Base-by-base conservation (phyloP, 2,888 invertebrate species). In the Tachina grossa region DNA sequence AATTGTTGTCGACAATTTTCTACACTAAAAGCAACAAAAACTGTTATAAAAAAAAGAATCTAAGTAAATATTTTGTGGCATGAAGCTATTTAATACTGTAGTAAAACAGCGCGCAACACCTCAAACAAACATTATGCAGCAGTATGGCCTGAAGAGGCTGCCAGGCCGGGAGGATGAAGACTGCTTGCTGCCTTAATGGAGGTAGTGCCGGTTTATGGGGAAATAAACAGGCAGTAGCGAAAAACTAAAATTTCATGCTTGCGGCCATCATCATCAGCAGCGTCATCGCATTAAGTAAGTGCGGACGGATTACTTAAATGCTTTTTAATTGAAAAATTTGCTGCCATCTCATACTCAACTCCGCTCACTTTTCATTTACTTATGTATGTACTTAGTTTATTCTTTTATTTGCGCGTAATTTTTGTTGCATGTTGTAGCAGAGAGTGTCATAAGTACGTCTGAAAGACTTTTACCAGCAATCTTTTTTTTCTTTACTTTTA, bases 281-380 rank as follows among this genome's bases (percentile, higher is more conserved):
- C 14, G 8, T 10, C 47, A 47, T 31, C 22, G 72, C 39, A 72
- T 69, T 69, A 80, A 76, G 45, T 51, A 57, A 69, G 45, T 74
- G 75, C 45, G 90, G 90, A 90, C 51, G 90, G 90, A 90, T 90
- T 90, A 90, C 90, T 91, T 90, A 90, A 90, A 91, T 90, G 91
- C 88, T 91, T 90, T 91, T 91, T 90, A 90, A 91, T 90, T 91
- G 90, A 90, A 87, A 90, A 89, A 89, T 89, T 90, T 88, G 39
- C n/a, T 55, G 31, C 11, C 65, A 65, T 51, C 41, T 59, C 31
- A 10, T 51, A 16, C n/a, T 19, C 31, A 31, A 31, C 31, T 31
- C 31, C 6, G 31, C 31, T 31, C 31, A 31, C 0, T 6, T 31
- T 31, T 31, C 6, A 31, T 31, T 31, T 31, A 31, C 31, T 31